These are phyloP conservation scores for Syrmaticus mikado DNA, from an alignment of 2,113 vertebrate genomes.

Conservation along the genomic window DNA sequence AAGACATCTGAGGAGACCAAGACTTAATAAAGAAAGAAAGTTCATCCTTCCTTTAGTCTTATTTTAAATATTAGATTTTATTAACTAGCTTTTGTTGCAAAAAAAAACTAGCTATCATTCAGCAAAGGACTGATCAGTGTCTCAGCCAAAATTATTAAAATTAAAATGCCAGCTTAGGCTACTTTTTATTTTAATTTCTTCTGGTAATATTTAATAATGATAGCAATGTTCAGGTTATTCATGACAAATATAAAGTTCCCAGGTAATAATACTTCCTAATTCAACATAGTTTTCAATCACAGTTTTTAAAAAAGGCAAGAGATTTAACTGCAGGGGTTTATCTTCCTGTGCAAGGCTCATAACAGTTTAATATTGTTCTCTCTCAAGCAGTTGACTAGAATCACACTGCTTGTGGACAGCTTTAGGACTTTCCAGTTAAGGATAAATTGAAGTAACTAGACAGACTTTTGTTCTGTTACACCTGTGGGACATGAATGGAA, in stretches of 20 bases:
- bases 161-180: not conserved
- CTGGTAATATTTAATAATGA: not conserved
- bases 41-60: not conserved
- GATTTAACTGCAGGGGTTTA: not conserved
- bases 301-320: not conserved
- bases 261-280: not conserved
- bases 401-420: not conserved
- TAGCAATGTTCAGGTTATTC: not conserved
- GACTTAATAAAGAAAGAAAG: not conserved
- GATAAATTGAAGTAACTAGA: not conserved
- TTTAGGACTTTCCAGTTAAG: not conserved
- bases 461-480: not conserved
- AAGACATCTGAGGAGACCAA: not conserved
- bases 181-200: not conserved
- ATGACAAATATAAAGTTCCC: not conserved
- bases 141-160: not conserved
- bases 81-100: not conserved
- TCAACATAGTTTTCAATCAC: not conserved
- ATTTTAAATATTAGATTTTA: not conserved
- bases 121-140: not conserved
- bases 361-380: not conserved
- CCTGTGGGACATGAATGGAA: not conserved
- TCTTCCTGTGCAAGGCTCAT: not conserved
- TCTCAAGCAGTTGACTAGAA: not conserved
- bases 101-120: not conserved